Evolutionary conservation across 2,888 invertebrate genomes (phyloP), one percentile per base, ranked within the genome.

Genomic region (Deladenus siricidicola): DNA sequence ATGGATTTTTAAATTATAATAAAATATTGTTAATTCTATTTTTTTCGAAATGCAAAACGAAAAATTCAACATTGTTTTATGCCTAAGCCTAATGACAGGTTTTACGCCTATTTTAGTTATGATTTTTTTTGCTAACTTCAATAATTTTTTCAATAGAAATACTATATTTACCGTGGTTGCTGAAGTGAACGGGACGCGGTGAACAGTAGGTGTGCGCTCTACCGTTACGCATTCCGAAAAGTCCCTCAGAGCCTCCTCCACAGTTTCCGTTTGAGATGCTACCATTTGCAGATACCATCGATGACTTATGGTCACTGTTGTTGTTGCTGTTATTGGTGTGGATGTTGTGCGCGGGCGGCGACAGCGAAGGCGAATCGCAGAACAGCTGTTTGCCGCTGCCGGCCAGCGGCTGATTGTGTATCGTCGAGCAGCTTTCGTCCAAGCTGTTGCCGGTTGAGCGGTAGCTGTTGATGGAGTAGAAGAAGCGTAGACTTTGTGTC

Each of bases 401-500:
- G n/a, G 17, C n/a, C n/a, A 19, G 17, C 19, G 45, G 45, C 8
- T 19, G 45, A 21, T 21, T 45, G n/a, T 45, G 17, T 19, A 45
- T 8, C 45, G 45, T 45, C 10, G 45, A 45, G 6, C 17, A 28
- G 21, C 28, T 58, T 23, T 73, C 71, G 52, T 74, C 75, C 34
- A 72, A 66, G 1, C 71, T 73, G 55, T 60, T 62, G 3, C 69
- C 73, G 43, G 66, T 58, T 3, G 72, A 72, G 39, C 74, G 68
- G 53, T 75, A 73, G 3, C 69, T 69, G 56, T 71, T 70, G 44
- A 76, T 73, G 0, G 76, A 76, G 48, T 76, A 73, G 49, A 76
- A 71, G 58, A 76, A 73, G 34, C 73, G 70, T 58, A 75, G 69
- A 1, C 69, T 68, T 44, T 76, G 73, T 19, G 72, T 64, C 53